Base-by-base conservation (phyloP, 2,797 vertebrate species). In the Vultur gryphus region DNA sequence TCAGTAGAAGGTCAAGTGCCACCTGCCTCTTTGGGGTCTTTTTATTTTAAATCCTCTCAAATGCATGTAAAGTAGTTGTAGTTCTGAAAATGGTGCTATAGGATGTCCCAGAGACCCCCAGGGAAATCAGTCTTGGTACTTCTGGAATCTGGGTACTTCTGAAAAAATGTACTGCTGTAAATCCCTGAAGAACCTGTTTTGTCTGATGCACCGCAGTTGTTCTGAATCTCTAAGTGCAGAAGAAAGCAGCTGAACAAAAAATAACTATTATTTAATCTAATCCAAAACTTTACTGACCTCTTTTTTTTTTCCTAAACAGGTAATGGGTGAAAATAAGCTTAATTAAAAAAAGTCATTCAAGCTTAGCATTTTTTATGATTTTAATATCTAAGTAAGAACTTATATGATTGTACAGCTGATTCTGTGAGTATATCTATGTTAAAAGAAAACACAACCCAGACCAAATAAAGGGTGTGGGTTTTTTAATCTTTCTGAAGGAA, bases 11-110 rank as follows among this genome's bases (percentile, higher is more conserved):
- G 49, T 51, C 11, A 57, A 77, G 21, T 57, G 29, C 1, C 49
- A 66, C 26, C 8, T 85, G 31, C 49, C 28, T 52, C 0, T 31
- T 73, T 16, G 24, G 10, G 8, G 6, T 25, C n/a, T 58, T 59
- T 16, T 66, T 31, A 13, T 37, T 81, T 70, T 51, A 65, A 58
- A 72, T 65, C 7, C 13, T 91, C 44, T 79, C 35, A 51, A 19
- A 20, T 18, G 21, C 20, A 25, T 0, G 0, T 26, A 11, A 67
- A 61, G 13, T 25, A 39, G 16, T 35, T 71, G 28, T 8, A 2
- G 9, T 64, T 69, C 29, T 51, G 14, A 31, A 89, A 78, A 37
- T 2, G 15, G 23, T 62, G 39, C 69, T 59, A 2, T 4, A 16
- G 46, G 29, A 33, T n/a, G 10, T 15, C 31, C 61, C 44, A 21